phyloP scores from a whole-genome alignment of 2,113 vertebrate species.

The Tyto alba region DNA sequence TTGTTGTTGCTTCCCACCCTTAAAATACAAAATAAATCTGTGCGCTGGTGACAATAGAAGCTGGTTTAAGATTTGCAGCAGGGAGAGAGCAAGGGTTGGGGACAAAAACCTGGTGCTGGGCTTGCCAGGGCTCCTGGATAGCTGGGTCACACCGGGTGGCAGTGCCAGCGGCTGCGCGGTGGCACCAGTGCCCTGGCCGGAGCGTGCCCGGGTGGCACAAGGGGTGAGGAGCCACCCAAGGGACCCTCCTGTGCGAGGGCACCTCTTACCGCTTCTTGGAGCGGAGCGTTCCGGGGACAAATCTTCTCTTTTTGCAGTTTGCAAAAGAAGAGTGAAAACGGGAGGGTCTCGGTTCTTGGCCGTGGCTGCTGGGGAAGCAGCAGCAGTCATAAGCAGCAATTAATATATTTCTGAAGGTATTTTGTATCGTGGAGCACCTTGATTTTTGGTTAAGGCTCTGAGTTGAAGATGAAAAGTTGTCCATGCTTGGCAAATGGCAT shows the following conservation, averaged over 20 bases:
- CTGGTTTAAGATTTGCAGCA: not conserved
- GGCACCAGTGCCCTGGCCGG: not conserved
- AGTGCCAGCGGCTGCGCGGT: not conserved
- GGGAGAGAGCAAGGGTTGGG: no score
- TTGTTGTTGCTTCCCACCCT: fast-evolving
- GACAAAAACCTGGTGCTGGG: not conserved
- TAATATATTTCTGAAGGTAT: fast-evolving
- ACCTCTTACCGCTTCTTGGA: not conserved
- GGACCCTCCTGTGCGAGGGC: not conserved
- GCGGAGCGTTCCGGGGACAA: fast-evolving
- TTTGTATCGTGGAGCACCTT: not conserved
- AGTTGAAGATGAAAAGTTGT: not conserved
- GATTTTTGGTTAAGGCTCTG: not conserved
- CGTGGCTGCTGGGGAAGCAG: not conserved
- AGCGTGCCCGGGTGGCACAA: not conserved
- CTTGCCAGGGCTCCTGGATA: not conserved
- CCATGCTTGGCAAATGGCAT: fast-evolving
- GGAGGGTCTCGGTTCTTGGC: not conserved
- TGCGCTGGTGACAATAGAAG: not conserved
- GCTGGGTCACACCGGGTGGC: not conserved
- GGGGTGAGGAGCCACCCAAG: no score
- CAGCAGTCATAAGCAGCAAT: not conserved
- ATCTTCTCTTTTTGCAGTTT: not conserved
- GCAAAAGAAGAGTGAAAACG: not conserved
- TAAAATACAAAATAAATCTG: not conserved